These are phyloP conservation scores for Oscheius onirici DNA, from an alignment of 2,888 invertebrate species.

Conservation along the genomic window DNA sequence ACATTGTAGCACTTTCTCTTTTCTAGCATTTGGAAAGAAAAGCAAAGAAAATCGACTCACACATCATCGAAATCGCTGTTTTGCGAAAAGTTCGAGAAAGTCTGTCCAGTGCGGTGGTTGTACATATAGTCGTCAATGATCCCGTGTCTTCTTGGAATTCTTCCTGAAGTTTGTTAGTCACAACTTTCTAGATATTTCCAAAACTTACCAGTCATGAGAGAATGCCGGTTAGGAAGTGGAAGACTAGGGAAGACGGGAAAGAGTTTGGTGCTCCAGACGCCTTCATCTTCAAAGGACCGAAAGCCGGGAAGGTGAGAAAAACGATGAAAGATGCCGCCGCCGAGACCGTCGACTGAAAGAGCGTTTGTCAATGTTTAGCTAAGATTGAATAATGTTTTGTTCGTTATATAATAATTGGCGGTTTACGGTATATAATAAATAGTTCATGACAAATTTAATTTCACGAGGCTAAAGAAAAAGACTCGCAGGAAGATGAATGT, in stretches of 20 bases:
- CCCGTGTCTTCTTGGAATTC: conserved; percentile 48
- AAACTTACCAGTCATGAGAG: conserved; percentile 49
- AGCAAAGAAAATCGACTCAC: too few relatives aligned
- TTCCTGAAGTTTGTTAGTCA: conserved; percentile 32
- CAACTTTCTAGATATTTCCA: background rate
- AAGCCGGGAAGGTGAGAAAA: conserved; percentile 49
- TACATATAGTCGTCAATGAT: conserved; percentile 50
- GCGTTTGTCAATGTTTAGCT: too few relatives aligned
- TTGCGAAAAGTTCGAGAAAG: conserved; percentile 50
- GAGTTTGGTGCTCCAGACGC: conserved; percentile 50
- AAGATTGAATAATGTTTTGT: too few relatives aligned
- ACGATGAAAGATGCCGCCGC: conserved; percentile 50
- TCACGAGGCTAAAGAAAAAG: too few relatives aligned
- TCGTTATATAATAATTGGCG: too few relatives aligned
- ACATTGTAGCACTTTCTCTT: too few relatives aligned
- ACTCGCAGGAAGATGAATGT: too few relatives aligned
- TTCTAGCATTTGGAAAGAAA: too few relatives aligned
- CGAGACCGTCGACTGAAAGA: conserved; percentile 50
- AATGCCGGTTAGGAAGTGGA: conserved; percentile 53
- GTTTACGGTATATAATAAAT: too few relatives aligned
- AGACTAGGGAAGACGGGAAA: conserved; percentile 56
- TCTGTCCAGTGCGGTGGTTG: conserved; percentile 46
- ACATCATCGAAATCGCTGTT: conserved; percentile 41
- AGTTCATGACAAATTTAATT: too few relatives aligned
- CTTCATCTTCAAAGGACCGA: conserved; percentile 53